Percentiles rank a stretch among this genome's conserved stretches.
Evolutionary conservation across 2,888 invertebrate species (phyloP).

Genomic region (Erebia aethiops): DNA sequence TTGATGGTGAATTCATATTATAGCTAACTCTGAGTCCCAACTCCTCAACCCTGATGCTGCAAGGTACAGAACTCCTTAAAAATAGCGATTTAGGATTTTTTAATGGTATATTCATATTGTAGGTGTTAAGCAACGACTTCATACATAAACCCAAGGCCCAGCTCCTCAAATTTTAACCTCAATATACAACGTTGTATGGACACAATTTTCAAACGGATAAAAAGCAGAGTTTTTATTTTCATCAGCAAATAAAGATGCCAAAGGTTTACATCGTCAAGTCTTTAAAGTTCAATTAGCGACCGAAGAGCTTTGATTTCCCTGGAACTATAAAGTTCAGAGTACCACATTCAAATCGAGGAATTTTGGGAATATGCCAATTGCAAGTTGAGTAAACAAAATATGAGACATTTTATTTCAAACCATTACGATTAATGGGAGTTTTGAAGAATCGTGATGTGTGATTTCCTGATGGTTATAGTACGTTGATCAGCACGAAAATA

Average conservation of each 20-base stretch:
- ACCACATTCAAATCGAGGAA: neutral
- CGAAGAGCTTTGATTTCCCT: neutral
- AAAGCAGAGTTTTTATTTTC: neutral
- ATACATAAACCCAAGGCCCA: too few species aligned
- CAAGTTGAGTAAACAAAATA: neutral
- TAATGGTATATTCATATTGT: too few species aligned
- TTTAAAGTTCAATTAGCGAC: neutral
- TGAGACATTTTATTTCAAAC: neutral
- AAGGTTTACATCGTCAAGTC: neutral
- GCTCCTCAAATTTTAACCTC: too few species aligned
- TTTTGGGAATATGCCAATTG: neutral
- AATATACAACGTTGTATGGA: too few species aligned
- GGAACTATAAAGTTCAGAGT: neutral
- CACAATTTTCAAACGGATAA: too few species aligned
- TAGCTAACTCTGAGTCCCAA: too few species aligned
- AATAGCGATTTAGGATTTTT: too few species aligned
- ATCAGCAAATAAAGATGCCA: neutral
- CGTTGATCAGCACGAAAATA: too few species aligned
- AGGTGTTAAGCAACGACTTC: too few species aligned
- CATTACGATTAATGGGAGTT: neutral
- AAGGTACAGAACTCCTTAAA: too few species aligned
- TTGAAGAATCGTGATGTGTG: neutral
- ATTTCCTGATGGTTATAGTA: neutral
- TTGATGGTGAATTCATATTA: too few species aligned
- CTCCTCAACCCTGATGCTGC: too few species aligned